Evolutionary conservation across 2,797 vertebrate species (phyloP).

Genomic region (Ctenochaetus hawaiiensis): DNA sequence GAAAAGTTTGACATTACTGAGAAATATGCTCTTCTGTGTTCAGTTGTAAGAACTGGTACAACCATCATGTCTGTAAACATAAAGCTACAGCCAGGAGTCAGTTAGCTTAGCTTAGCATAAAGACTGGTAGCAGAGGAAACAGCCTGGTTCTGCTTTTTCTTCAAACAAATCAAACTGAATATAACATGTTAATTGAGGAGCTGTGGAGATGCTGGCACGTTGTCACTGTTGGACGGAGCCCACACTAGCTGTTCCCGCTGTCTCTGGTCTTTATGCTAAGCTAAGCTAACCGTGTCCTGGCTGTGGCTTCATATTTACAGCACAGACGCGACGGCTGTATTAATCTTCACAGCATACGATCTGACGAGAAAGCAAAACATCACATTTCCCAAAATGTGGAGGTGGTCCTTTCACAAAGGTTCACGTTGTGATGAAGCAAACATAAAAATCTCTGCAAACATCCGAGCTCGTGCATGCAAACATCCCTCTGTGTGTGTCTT

Average conservation of each 20-base stretch:
- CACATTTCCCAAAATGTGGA: not conserved
- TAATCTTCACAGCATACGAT: not conserved
- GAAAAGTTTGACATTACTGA: not conserved
- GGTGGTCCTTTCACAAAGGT: not conserved
- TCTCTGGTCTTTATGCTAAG: conserved; percentile 1
- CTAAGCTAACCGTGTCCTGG: not conserved
- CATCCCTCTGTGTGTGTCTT: conserved; percentile 7
- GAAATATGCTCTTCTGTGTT: not conserved
- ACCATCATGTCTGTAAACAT: not conserved
- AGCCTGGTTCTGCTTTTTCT: too few relatives aligned
- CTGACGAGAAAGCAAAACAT: not conserved
- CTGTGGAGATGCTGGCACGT: too few relatives aligned
- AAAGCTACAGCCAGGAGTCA: not conserved
- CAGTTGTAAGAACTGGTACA: not conserved
- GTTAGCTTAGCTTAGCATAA: not conserved
- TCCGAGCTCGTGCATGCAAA: not conserved
- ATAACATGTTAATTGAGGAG: too few relatives aligned
- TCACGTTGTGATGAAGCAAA: conserved; percentile 1
- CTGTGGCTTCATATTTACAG: not conserved
- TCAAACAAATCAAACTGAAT: too few relatives aligned
- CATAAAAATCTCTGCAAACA: not conserved
- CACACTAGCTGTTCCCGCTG: too few relatives aligned
- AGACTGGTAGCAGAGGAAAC: too few relatives aligned
- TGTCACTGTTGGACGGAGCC: too few relatives aligned
- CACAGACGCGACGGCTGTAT: not conserved